A percentile compares a stretch with the other conserved stretches of the same genome.
These are phyloP conservation scores for Marmota flaviventris DNA, from an alignment of 2,113 vertebrate genomes.

Conservation along the genomic window DNA sequence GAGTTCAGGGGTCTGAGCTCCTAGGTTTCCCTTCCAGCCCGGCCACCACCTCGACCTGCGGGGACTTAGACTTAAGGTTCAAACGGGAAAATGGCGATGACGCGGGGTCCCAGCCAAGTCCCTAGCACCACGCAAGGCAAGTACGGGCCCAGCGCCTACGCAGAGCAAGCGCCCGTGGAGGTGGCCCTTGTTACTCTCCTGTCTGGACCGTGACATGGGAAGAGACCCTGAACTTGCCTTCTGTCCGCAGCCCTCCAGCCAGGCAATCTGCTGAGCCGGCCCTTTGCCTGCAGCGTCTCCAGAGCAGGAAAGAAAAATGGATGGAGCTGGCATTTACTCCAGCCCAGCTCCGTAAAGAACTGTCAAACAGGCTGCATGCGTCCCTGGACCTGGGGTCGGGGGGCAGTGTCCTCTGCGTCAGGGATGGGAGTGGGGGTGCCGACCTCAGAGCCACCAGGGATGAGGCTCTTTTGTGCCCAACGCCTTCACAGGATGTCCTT, in stretches of 20 bases:
- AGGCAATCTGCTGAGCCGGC: slow-evolving; percentile 15
- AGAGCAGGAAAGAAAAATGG: slow-evolving; percentile 49
- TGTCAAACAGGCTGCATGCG: slow-evolving; percentile 38
- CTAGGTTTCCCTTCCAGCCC: neutral
- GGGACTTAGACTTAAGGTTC: neutral
- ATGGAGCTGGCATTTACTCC: slow-evolving; percentile 50
- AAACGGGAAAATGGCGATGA: neutral
- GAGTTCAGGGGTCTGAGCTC: neutral
- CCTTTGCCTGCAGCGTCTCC: neutral
- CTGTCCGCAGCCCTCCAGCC: neutral
- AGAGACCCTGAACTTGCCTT: slow-evolving; percentile 18
- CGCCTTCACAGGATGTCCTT: neutral
- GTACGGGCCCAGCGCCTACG: neutral
- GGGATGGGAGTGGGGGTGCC: neutral
- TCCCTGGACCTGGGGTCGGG: neutral
- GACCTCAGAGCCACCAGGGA: neutral
- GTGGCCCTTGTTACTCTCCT: neutral
- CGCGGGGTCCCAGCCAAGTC: neutral
- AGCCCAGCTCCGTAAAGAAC: slow-evolving; percentile 44
- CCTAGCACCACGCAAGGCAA: fast-evolving
- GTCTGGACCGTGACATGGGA: neutral
- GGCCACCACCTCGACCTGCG: too few relatives aligned
- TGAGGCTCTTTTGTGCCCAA: neutral
- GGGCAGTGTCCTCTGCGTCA: neutral
- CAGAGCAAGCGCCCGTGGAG: fast-evolving